These are phyloP conservation scores for Burhinus oedicnemus DNA, from an alignment of 2,113 vertebrate species.

Conservation along the genomic window DNA sequence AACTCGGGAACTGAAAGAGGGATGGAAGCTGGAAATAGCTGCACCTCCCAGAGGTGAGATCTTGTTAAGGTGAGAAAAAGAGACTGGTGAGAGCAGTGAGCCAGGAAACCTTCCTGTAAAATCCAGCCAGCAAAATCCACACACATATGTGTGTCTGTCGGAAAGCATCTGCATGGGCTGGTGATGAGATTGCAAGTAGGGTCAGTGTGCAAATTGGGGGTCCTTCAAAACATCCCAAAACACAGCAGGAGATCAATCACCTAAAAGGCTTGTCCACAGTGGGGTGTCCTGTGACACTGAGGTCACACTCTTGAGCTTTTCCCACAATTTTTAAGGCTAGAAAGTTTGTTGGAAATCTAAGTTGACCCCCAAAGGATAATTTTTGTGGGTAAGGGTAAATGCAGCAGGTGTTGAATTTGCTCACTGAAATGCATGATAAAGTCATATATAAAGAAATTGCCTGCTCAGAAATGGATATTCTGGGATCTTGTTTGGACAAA, in stretches of 20 bases:
- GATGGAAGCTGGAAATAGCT: not conserved
- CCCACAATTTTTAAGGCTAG: not conserved
- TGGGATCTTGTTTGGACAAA: not conserved
- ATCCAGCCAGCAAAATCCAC: not conserved
- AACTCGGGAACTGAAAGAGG: not conserved
- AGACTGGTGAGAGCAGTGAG: not conserved
- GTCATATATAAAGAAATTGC: not conserved
- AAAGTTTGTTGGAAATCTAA: not conserved
- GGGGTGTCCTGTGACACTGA: not conserved
- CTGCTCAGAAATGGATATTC: not conserved
- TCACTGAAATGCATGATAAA: not conserved
- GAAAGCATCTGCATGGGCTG: not conserved
- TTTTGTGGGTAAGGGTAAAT: not conserved
- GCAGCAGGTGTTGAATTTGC: not conserved
- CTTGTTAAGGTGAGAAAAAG: not conserved
- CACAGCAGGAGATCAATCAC: not conserved
- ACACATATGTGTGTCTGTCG: fast-evolving
- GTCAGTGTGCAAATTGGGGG: not conserved
- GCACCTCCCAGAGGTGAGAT: not conserved
- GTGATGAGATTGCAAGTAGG: not conserved
- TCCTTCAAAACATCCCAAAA: not conserved
- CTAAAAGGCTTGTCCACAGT: not conserved
- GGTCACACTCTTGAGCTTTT: not conserved
- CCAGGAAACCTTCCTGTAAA: not conserved
- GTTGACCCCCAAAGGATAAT: not conserved